Base-by-base conservation (phyloP, 2,888 invertebrate genomes). In the Tipula vernalis region DNA sequence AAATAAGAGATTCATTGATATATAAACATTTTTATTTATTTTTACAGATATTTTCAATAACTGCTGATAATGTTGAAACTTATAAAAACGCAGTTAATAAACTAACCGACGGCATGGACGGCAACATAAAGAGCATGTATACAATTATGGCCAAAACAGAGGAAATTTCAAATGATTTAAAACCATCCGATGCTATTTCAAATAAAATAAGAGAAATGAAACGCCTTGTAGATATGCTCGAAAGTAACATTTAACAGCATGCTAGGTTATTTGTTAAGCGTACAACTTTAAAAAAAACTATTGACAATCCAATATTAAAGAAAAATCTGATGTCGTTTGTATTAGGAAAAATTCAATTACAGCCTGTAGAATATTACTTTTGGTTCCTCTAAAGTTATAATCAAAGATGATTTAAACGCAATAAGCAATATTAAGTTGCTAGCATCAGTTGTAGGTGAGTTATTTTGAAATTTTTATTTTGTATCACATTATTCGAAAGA, bases 111-210 rank as follows among this genome's bases (percentile, higher is more conserved):
- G 95, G 97, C 39, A 96, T 98, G 92, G 98, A 98, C 92, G 95
- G 96, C 86, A 98, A 98, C 91, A 98, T 98, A 86, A 98, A 96
- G 91, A 95, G 98, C 87, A 98, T 98, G 97, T 99, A 99, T 91
- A 98, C 98, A 87, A 94, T 99, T 89, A 96, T 99, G 94, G 98
- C 98, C 0, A 98, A 98, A 92, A 97, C 97, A 88, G 99, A 99
- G 91, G 98, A 99, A 91, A 94, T 98, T 0, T 96, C 97, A 13
- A 96, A 96, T 90, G 95, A 96, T 0, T 98, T 98, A 96, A 94
- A 95, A 88, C 96, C 97, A 10, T 95, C 98, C 3, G 97, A 98
- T 91, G 95, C 95, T 88, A 94, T 98, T 89, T 95, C 97, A 0
- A 95, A 95, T 87, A 95, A 97, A 92, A 96, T 98, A 84, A 89